Percentiles rank a stretch among this genome's conserved stretches.
Evolutionary conservation across 2,113 vertebrate genomes (phyloP).

Genomic region (Phylloscopus whistleri): DNA sequence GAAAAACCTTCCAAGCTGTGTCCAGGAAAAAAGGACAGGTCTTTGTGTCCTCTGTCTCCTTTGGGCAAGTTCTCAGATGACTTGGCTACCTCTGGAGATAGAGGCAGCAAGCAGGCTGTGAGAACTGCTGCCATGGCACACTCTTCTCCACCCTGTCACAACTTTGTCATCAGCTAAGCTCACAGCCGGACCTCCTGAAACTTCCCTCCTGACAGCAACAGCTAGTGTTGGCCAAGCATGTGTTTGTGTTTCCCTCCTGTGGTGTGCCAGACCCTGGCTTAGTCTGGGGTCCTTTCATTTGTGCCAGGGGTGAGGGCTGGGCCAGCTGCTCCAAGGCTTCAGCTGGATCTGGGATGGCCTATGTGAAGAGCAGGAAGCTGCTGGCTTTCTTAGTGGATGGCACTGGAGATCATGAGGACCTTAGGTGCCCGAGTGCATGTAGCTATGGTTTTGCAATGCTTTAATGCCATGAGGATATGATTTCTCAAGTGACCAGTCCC

Average conservation of each 20-base stretch:
- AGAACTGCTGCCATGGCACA: background rate
- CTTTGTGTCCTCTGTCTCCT: background rate
- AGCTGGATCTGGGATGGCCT: background rate
- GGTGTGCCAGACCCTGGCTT: background rate
- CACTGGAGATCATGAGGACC: background rate
- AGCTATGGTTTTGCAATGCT: background rate
- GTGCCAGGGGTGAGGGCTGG: background rate
- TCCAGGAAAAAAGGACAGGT: background rate
- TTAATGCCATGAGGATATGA: background rate
- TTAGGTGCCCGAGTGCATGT: background rate
- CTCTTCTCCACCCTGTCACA: background rate
- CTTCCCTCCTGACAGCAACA: background rate
- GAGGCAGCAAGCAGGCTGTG: background rate
- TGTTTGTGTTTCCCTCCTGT: slow-evolving; percentile 14
- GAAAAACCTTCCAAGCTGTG: background rate
- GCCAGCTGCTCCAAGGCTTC: background rate
- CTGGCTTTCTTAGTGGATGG: background rate
- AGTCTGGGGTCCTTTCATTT: background rate
- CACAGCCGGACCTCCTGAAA: background rate
- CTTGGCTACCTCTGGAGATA: background rate
- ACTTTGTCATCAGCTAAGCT: background rate
- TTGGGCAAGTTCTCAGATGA: background rate
- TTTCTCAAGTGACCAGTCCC: background rate
- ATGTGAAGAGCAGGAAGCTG: background rate
- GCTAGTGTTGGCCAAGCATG: background rate